Evolutionary conservation across 2,797 vertebrate genomes (phyloP), one percentile per base, ranked within the genome.

Genomic region (Taeniopygia guttata): DNA sequence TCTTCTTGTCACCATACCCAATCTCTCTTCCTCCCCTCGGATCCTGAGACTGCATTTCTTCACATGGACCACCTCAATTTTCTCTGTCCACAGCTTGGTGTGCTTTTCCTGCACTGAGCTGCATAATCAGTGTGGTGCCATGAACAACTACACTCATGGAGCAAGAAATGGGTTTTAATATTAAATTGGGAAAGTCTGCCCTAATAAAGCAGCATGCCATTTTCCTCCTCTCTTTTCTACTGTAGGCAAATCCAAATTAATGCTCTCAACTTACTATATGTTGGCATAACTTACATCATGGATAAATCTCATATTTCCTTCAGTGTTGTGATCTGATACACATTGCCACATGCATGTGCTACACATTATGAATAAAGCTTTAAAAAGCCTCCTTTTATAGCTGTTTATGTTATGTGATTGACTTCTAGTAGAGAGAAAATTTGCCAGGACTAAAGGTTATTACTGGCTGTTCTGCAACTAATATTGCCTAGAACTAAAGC

Each of bases 391-490:
- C 94, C 85, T 97, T 98, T 98, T 98, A 97, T 96, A 97, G 96
- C 96, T 98, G 98, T 98, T 98, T 98, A 98, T 96, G 95, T 98
- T 98, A 96, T 95, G 90, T 97, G 96, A 98, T 97, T 98, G 98
- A 97, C 88, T 60, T 89, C 88, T 96, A 40, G 58, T 77, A 94
- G 94, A 96, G 92, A 97, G 97, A 98, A 97, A 98, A 97, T 97
- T 98, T 97, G 97, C 97, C 97, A 97, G 96, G 96, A 97, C 97
- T 97, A 97, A 97, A 98, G 97, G 97, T 98, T 97, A 97, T 97
- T 97, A 94, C 95, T 97, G 98, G 96, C 96, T 96, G 97, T 96
- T 97, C 98, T 98, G 97, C 90, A 96, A 93, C 87, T 96, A 97
- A 96, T 97, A 98, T 96, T 96, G 96, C 93, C 78, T 96, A 96